Evolutionary conservation across 2,888 invertebrate genomes (phyloP).

Genomic region (Agriopis marginaria): DNA sequence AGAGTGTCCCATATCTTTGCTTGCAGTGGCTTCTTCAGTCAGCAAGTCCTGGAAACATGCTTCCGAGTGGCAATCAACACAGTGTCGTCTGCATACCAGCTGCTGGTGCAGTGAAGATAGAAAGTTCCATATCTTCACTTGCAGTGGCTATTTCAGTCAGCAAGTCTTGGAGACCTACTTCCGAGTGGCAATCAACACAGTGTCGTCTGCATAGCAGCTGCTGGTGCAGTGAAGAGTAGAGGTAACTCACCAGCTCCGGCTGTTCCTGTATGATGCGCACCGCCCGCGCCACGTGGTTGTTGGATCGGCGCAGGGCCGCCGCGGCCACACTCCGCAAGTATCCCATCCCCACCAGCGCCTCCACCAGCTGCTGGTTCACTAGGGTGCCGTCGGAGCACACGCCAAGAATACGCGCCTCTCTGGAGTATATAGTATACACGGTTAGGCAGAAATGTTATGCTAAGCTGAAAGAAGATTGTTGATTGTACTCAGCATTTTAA

Average conservation of each 20-base stretch:
- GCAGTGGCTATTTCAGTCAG: too few relatives aligned
- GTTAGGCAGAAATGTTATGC: too few relatives aligned
- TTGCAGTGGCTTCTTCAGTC: too few relatives aligned
- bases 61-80: too few relatives aligned
- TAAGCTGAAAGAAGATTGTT: too few relatives aligned
- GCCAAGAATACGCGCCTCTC: slow-evolving; percentile 84
- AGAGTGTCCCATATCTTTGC: too few relatives aligned
- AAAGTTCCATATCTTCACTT: too few relatives aligned
- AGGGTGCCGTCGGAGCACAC: slow-evolving; percentile 86
- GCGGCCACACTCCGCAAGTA: slow-evolving; percentile 86
- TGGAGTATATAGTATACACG: slow-evolving; percentile 46
- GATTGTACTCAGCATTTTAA: too few relatives aligned
- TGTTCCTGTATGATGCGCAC: slow-evolving; percentile 88
- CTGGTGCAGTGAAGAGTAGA: too few relatives aligned
- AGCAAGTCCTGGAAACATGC: too few relatives aligned
- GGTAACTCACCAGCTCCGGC: slow-evolving; percentile 76
- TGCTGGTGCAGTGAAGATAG: slow-evolving; percentile 26
- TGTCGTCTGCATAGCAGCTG: slow-evolving; percentile 60
- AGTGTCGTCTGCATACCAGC: slow-evolving; percentile 58
- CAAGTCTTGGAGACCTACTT: too few relatives aligned
- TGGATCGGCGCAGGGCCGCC: slow-evolving; percentile 87
- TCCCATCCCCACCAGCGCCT: slow-evolving; percentile 89
- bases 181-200: too few relatives aligned
- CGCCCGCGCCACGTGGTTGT: slow-evolving; percentile 90
- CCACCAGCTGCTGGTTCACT: slow-evolving; percentile 80